Percentiles rank a stretch among this genome's conserved stretches.
These are phyloP conservation scores for Heloderma charlesbogerti DNA, from an alignment of 2,113 vertebrate genomes.

Conservation along the genomic window DNA sequence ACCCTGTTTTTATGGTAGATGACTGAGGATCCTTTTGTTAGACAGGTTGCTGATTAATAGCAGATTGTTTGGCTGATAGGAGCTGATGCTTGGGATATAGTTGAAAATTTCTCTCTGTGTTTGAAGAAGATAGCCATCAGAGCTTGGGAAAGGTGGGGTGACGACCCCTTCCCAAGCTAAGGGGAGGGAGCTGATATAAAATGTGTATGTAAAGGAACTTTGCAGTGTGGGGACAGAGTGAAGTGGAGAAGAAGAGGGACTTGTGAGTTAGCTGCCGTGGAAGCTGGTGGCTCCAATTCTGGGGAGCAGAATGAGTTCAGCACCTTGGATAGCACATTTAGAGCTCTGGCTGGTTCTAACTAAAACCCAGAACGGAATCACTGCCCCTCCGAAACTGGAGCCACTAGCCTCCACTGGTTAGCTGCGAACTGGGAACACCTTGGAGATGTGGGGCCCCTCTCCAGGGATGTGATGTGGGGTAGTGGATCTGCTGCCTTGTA, in stretches of 20 bases:
- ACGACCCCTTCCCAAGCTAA: background rate
- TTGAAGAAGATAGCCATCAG: background rate
- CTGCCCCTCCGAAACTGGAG: no score
- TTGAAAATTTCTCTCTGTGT: background rate
- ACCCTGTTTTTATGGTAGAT: background rate
- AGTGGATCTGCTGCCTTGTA: background rate
- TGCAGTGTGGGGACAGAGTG: background rate
- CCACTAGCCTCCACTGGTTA: no score
- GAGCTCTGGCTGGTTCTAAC: no score
- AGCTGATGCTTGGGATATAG: background rate
- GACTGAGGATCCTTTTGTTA: background rate
- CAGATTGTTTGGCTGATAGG: background rate
- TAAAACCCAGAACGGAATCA: no score
- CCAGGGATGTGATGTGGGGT: background rate
- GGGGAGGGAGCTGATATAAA: background rate
- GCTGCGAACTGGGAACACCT: no score
- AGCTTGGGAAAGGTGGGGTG: background rate
- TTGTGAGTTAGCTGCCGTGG: background rate
- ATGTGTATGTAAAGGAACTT: background rate
- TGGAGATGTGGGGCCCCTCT: background rate
- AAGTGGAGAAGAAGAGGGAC: background rate
- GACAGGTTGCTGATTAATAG: background rate
- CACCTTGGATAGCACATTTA: no score
- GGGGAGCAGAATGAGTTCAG: no score
- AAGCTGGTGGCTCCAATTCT: no score